Evolutionary conservation across 2,113 vertebrate species (phyloP), one percentile per base, ranked within the genome.

Genomic region (Onychostoma macrolepis): DNA sequence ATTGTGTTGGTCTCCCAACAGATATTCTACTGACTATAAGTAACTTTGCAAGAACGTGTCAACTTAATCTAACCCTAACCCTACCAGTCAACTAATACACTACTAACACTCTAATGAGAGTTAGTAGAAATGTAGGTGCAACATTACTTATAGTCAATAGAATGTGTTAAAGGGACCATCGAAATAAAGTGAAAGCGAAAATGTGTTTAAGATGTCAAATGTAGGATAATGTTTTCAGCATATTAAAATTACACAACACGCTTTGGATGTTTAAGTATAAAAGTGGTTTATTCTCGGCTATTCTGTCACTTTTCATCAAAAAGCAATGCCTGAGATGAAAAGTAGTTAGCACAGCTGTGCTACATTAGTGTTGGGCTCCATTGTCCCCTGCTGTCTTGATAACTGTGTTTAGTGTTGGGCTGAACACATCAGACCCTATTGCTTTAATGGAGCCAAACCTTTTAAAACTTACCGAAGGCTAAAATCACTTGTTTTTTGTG

Each of bases 371-470:
- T 67, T n/a, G 71, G 38, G 30, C 87, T 83, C 2, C 8, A n/a
- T 43, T 79, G 28, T 69, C 30, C 36, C 38, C 75, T 71, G 87
- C 79, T 45, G 65, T 80, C 89, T 91, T 87, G 91, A 92, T 91
- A 86, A 75, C 89, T 50, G 87, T 88, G 88, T 85, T 90, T 85
- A 82, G 86, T 87, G 45, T 83, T 56, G 67, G 69, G 86, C 89
- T 89, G 92, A 93, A 94, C 94, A 92, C 92, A 92, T 90, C 91
- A 93, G 94, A 92, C 92, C 92, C 92, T 91, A 85, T 94, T 94
- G 86, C 84, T 36, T 93, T 95, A 94, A 95, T 94, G 93, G 94
- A 94, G 90, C 81, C 21, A 0, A 88, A 89, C 90, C 90, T 93
- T 94, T 95, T 92, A 92, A 63, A 83, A 90, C 89, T 92, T 91